Base-by-base conservation (phyloP, 2,113 vertebrate genomes). In the Hepsetus odoe region DNA sequence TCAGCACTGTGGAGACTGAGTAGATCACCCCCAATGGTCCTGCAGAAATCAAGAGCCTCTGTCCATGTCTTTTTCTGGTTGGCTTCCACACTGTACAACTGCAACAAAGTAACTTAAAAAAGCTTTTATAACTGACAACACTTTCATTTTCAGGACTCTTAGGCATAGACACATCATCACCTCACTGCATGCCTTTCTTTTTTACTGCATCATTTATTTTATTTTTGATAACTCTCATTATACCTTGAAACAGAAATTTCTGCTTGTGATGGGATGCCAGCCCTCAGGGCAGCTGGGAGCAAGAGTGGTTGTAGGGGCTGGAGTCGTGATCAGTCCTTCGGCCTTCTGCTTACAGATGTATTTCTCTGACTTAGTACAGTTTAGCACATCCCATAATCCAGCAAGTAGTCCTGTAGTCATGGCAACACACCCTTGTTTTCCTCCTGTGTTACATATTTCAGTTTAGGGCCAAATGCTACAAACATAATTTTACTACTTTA, bases 311-410 rank as follows among this genome's bases (percentile, higher is more conserved):
- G 86, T 76, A 2, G 89, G 87, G 35, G 81, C 67, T 2, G 8
- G 12, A 2, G 97, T 96, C 26, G 82, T 53, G 0, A 94, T 92
- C 1, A 93, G 90, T 70, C 95, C 96, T 49, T 95, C 93, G 55
- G 95, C 96, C 91, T 92, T 92, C 8, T 92, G 80, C 81, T 98
- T 98, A 85, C 97, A 99, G 32, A 99, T 91, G 87, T 95, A 99
- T 75, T 96, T 98, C 72, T 93, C 93, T 55, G 88, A 93, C 72
- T 94, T 95, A 49, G 92, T 91, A 86, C 97, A 99, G 67, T 90
- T 93, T 79, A 96, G 80, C 77, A 98, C 85, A 89, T 97, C 95
- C 97, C 97, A 99, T 82, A 99, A 92, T 80, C 97, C 97, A 42
- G 96, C 96, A 46, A 93, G 82, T 82, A 87, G 70, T 40, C 97